Evolutionary conservation across 1,140 invertebrate genomes (phyloP), one percentile per base, ranked within the genome.

Genomic region (Hyles vespertilio): DNA sequence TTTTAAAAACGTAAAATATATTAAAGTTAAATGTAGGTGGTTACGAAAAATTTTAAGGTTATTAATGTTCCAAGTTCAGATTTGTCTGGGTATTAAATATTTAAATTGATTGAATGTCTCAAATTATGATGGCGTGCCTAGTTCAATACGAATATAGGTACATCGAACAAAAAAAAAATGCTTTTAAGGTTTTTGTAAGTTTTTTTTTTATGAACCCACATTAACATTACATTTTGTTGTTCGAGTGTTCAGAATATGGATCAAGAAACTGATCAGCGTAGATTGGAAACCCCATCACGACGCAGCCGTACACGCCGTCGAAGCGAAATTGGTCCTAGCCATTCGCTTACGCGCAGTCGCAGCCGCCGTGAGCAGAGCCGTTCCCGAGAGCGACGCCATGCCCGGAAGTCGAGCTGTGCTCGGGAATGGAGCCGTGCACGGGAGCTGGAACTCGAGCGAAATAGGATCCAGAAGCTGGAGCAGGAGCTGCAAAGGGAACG

Each of bases 171-270:
- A 40, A 5, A 8, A 5, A 5, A 40, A 5, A 40, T 40, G 4
- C 36, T 40, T 5, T 40, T 5, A 40, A 5, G 8, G 36, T 40
- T n/a, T 40, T 40, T 40, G 36, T 8, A 40, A n/a, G n/a, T 40
- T 5, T 40, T 40, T 40, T 34, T 32, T 10, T 51, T 32, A 32
- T 34, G 22, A 22, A 22, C 22, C 22, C 22, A 22, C 22, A 33
- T 51, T 51, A 34, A n/a, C 51, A 36, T 22, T 9, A 22, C 22
- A 22, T 51, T 3, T 6, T 36, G 33, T 51, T 51, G n/a, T 9
- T 8, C 36, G 36, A 52, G 60, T 52, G 22, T 51, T 52, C 52
- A 52, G 57, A 62, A 48, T 50, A 63, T 51, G 32, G 32, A 50
- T 11, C 11, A 50, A 8, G 32, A 8, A 12, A 32, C 7, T 12